Evolutionary conservation across 2,113 vertebrate species (phyloP).

Genomic region (Callithrix jacchus): DNA sequence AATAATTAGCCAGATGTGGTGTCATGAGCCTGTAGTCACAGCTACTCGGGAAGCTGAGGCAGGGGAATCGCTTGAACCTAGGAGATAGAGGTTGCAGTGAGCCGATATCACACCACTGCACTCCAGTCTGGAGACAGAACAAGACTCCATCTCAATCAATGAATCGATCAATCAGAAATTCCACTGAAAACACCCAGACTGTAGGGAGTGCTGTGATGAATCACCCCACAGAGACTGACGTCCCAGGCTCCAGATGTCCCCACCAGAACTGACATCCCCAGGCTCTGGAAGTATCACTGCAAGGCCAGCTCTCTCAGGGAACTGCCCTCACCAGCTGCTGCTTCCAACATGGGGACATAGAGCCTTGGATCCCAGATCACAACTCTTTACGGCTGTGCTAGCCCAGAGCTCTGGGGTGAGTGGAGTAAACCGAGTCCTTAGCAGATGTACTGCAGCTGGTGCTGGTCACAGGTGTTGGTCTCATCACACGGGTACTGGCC

Average conservation of each 20-base stretch:
- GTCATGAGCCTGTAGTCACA: background rate
- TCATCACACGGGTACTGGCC: accelerated
- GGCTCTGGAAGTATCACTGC: background rate
- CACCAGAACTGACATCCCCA: background rate
- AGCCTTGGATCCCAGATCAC: background rate
- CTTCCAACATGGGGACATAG: accelerated
- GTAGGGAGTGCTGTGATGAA: background rate
- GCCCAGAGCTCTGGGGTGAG: background rate
- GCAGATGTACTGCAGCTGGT: background rate
- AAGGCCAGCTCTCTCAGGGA: background rate
- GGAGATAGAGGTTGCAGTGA: background rate
- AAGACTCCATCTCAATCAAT: background rate
- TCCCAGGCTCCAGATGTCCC: background rate
- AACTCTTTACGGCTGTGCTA: background rate
- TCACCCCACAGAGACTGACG: too few species aligned
- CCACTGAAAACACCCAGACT: background rate
- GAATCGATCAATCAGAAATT: background rate
- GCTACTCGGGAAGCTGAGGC: background rate
- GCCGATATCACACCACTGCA: background rate
- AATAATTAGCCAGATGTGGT: background rate
- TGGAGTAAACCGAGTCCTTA: background rate
- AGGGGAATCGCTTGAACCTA: background rate
- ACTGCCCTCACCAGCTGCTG: background rate
- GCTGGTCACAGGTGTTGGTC: background rate
- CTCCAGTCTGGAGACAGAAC: background rate